These are phyloP conservation scores for Ancistrus triradiatus DNA, from an alignment of 2,113 vertebrate species.

Conservation along the genomic window DNA sequence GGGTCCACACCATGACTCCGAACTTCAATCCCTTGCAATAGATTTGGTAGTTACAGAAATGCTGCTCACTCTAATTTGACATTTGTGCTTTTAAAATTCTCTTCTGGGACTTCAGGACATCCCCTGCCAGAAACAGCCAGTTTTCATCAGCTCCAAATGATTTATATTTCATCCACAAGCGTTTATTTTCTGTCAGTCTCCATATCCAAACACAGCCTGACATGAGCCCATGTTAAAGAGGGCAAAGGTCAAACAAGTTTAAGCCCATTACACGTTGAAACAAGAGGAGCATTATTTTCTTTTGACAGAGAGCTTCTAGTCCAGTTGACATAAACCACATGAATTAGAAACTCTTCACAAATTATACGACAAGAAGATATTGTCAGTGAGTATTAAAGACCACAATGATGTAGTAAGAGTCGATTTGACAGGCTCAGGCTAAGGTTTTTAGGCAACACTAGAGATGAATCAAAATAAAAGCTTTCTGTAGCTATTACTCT, in stretches of 20 bases:
- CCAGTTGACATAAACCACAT: neutral
- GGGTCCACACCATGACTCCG: too few species aligned
- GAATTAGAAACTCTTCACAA: constrained; percentile 24
- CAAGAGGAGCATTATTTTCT: constrained; percentile 26
- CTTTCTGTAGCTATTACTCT: neutral
- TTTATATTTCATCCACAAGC: constrained; percentile 57
- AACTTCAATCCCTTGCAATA: too few species aligned
- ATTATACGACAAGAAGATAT: neutral
- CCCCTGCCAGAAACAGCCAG: constrained; percentile 37
- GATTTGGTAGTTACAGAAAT: too few species aligned
- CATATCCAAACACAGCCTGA: constrained; percentile 51
- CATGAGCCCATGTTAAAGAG: constrained; percentile 49
- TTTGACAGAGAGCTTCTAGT: constrained; percentile 2
- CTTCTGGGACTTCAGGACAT: constrained; percentile 20
- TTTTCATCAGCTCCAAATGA: constrained; percentile 58
- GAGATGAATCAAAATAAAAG: neutral
- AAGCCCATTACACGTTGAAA: constrained; percentile 48
- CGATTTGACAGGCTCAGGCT: neutral
- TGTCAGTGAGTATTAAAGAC: neutral
- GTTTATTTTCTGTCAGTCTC: constrained; percentile 59
- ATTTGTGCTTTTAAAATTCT: too few species aligned
- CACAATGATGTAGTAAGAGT: neutral
- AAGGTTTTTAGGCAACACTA: too few species aligned
- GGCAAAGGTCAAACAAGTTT: constrained; percentile 58
- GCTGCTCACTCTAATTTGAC: too few species aligned